Evolutionary conservation across 2,888 invertebrate species (phyloP).

Genomic region (Noctua fimbriata): DNA sequence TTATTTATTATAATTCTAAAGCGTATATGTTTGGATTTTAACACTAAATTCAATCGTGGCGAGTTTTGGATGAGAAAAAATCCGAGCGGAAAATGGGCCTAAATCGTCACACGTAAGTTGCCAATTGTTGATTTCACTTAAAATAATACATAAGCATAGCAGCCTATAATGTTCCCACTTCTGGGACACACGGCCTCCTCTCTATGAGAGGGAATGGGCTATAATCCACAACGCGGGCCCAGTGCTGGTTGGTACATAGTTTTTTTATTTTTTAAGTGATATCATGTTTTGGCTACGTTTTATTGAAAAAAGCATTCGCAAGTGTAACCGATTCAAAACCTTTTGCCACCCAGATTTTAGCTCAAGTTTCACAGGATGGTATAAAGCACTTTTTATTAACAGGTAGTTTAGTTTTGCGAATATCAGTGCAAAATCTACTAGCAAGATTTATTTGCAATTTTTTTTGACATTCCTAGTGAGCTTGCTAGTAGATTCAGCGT

Average conservation of each 20-base stretch:
- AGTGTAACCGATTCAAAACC: background rate
- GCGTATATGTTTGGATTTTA: slow-evolving; percentile 28
- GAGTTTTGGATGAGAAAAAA: background rate
- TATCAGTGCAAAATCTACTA: background rate
- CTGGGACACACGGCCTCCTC: no score
- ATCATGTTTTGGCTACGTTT: background rate
- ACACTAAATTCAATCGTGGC: background rate
- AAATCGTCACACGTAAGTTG: background rate
- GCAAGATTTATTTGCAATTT: background rate
- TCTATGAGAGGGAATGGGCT: no score
- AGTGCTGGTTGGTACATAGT: no score
- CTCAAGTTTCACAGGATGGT: background rate
- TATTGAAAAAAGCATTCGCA: background rate
- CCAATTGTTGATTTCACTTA: background rate
- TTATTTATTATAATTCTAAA: slow-evolving; percentile 34
- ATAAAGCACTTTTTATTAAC: background rate
- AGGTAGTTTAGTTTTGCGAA: background rate
- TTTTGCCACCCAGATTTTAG: background rate
- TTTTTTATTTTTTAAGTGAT: background rate
- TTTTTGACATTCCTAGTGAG: background rate
- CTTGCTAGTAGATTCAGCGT: slow-evolving; percentile 2
- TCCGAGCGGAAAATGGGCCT: background rate
- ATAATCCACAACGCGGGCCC: no score
- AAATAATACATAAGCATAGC: background rate
- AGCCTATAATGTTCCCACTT: no score